These are phyloP conservation scores for Perca fluviatilis DNA, from an alignment of 2,113 vertebrate species.

Conservation along the genomic window DNA sequence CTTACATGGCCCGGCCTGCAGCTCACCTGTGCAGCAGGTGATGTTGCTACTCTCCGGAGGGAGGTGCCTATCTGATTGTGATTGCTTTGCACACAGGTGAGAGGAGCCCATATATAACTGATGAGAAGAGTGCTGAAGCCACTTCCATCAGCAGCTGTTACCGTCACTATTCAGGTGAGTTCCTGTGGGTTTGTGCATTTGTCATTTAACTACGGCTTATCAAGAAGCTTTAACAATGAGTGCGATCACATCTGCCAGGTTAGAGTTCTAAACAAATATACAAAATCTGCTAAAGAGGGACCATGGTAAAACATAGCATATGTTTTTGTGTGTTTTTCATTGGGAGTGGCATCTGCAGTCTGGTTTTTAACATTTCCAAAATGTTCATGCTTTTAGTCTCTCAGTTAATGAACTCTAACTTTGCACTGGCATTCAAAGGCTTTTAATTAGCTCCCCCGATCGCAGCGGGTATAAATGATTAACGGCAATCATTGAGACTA, in stretches of 20 bases:
- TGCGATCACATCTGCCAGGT: not conserved
- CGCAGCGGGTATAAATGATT: slow-evolving; percentile 9
- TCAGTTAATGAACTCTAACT: slow-evolving; percentile 33
- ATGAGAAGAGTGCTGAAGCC: slow-evolving; percentile 23
- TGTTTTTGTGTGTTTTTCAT: not conserved
- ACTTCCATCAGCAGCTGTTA: slow-evolving; percentile 22
- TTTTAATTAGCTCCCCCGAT: slow-evolving; percentile 43
- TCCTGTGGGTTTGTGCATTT: not conserved
- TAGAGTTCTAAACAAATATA: too few species aligned
- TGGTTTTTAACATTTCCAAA: not conserved
- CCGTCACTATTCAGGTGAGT: slow-evolving; percentile 62
- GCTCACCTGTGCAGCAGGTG: slow-evolving; percentile 12
- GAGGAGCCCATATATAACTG: slow-evolving; percentile 56
- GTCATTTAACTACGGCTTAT: not conserved
- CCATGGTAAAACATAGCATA: not conserved
- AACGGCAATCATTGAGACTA: slow-evolving; percentile 12
- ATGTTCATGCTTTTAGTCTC: not conserved
- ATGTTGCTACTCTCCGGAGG: slow-evolving; percentile 1
- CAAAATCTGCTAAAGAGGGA: not conserved
- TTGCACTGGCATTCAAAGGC: slow-evolving; percentile 21
- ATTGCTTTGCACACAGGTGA: slow-evolving; percentile 50
- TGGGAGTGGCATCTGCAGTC: not conserved
- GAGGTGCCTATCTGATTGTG: slow-evolving; percentile 53
- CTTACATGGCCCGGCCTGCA: slow-evolving; percentile 24
- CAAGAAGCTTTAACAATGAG: too few species aligned